phyloP scores from a whole-genome alignment of 53 echinoderm and acorn worm genomes.

The Zoroaster sp. region DNA sequence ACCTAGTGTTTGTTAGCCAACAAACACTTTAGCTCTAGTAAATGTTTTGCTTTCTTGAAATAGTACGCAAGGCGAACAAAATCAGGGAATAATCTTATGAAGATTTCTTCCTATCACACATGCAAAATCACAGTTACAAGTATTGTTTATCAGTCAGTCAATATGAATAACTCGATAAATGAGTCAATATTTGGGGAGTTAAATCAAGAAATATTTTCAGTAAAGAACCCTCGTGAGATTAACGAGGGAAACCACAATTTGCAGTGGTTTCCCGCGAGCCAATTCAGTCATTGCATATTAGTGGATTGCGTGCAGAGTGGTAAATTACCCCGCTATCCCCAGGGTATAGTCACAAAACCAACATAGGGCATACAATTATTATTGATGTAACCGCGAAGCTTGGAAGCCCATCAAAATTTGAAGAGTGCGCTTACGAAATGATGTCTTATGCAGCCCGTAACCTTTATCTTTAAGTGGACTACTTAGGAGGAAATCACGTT shows the following conservation, averaged over 20 bases:
- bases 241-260: background rate
- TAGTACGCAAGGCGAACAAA: background rate
- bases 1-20: too few species aligned
- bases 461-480: too few species aligned
- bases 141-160: background rate
- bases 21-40: background rate
- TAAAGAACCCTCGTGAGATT: background rate
- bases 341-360: background rate
- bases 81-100: background rate
- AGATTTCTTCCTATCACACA: background rate
- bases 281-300: slow-evolving; percentile 39
- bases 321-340: background rate
- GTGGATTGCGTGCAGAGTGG: slow-evolving; percentile 48
- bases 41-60: background rate
- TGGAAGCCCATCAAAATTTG: too few species aligned
- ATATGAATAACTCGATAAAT: background rate
- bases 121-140: background rate
- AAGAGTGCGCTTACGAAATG: too few species aligned
- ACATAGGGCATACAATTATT: too few species aligned
- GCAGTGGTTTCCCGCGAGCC: slow-evolving; percentile 3
- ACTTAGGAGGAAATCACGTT: too few species aligned
- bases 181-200: background rate
- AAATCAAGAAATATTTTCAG: background rate
- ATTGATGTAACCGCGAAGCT: too few species aligned
- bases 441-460: too few species aligned